Evolutionary conservation across 2,797 vertebrate species (phyloP).

Genomic region (Trachops cirrhosus): DNA sequence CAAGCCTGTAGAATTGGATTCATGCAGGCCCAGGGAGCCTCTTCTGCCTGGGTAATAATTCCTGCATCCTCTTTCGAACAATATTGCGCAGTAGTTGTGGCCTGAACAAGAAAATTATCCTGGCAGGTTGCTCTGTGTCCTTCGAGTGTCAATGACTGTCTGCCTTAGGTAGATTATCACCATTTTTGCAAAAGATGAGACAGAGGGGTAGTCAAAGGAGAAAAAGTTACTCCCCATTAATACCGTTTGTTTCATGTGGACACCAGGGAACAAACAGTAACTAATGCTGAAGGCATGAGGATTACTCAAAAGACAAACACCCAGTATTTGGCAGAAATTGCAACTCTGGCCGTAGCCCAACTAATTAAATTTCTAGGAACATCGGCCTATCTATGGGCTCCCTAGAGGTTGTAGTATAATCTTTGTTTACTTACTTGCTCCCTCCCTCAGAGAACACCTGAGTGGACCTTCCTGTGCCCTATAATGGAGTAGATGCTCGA

Average conservation of each 20-base stretch:
- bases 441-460: neutral
- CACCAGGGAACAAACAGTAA: neutral
- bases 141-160: neutral
- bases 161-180: neutral
- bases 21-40: neutral
- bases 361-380: neutral
- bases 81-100: neutral
- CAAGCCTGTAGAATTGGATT: neutral
- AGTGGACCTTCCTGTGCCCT: neutral
- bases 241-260: neutral
- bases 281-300: accelerated
- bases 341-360: neutral
- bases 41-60: neutral
- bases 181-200: neutral
- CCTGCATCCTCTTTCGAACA: neutral
- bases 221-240: neutral
- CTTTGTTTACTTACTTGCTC: neutral
- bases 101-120: neutral
- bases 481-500: neutral
- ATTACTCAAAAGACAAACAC: neutral
- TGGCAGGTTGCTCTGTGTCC: neutral
- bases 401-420: neutral
- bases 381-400: neutral
- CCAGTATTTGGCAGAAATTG: neutral
- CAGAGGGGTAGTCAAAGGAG: neutral